Conservation (phyloP, 2,113 vertebrate genomes). For the Callochromis pleurospilus region DNA sequence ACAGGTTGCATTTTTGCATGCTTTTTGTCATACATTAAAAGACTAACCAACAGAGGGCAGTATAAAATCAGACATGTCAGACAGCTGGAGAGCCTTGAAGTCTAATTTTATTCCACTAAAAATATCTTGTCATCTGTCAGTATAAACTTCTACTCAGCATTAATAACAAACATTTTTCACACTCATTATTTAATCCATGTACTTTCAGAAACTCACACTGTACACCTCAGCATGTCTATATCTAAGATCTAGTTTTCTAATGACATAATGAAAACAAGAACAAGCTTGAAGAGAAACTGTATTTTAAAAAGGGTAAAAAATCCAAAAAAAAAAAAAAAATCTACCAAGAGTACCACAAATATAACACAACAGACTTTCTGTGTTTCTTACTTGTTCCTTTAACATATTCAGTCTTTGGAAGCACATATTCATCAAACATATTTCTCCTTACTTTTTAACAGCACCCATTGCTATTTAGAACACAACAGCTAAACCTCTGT, state of each 20-base stretch:
- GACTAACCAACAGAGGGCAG: conserved; percentile 40
- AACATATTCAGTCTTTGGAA: background rate
- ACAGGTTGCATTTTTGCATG: background rate
- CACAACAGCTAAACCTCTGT: background rate
- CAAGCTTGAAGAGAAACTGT: background rate
- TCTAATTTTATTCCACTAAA: conserved; percentile 64
- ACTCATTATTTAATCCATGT: conserved; percentile 1
- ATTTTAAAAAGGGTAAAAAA: conserved; percentile 25
- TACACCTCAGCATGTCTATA: conserved; percentile 18
- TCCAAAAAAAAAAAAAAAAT: background rate
- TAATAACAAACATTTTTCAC: conserved; percentile 36
- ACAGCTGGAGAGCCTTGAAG: conserved; percentile 30
- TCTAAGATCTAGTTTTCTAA: background rate
- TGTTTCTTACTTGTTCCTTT: background rate
- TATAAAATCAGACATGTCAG: conserved; percentile 45
- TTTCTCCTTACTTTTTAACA: background rate
- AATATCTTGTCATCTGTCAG: background rate
- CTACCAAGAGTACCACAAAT: background rate
- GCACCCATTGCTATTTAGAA: background rate
- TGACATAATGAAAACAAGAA: conserved; percentile 26
- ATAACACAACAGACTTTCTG: background rate
- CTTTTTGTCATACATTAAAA: background rate
- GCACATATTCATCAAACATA: background rate
- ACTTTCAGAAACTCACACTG: conserved; percentile 21
- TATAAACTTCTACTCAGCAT: conserved; percentile 30